Conservation (phyloP, 92 coral and sea anemone genomes). For the Heliopora coerulea region DNA sequence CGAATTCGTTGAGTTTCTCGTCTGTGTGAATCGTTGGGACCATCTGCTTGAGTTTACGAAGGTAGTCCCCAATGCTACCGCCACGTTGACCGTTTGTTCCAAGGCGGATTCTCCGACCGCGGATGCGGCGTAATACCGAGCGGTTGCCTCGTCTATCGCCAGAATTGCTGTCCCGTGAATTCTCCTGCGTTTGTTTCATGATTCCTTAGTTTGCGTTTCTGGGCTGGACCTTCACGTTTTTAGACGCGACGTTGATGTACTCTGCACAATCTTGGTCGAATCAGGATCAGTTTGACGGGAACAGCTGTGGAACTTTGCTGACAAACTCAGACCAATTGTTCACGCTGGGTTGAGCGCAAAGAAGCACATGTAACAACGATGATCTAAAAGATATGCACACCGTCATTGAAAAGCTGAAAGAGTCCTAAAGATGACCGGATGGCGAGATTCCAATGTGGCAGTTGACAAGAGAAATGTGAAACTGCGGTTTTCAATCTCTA, state of each 20-base stretch:
- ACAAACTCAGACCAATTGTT: slow-evolving; percentile 19
- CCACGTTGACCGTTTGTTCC: not conserved
- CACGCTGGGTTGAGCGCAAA: slow-evolving; percentile 21
- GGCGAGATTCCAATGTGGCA: too few relatives aligned
- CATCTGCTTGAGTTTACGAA: slow-evolving; percentile 23
- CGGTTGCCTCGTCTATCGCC: not conserved
- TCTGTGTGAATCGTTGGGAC: slow-evolving; percentile 35
- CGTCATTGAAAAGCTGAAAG: not conserved
- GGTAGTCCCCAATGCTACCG: slow-evolving; percentile 8
- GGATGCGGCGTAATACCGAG: not conserved
- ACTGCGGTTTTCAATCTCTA: too few relatives aligned
- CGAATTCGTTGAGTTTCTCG: slow-evolving; percentile 26
- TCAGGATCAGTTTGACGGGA: not conserved
- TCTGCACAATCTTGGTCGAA: not conserved
- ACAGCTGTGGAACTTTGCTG: slow-evolving; percentile 36
- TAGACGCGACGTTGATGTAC: not conserved
- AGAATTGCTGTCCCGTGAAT: not conserved
- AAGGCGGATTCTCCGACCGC: too few relatives aligned
- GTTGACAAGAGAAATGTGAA: too few relatives aligned
- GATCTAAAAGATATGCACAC: slow-evolving; percentile 9
- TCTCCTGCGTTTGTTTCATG: not conserved
- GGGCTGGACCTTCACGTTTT: not conserved
- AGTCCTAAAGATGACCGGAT: not conserved
- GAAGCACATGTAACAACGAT: not conserved
- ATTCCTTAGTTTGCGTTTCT: not conserved